Evolutionary conservation across 2,797 vertebrate species (phyloP).

Genomic region (Cephalopachus bancanus): DNA sequence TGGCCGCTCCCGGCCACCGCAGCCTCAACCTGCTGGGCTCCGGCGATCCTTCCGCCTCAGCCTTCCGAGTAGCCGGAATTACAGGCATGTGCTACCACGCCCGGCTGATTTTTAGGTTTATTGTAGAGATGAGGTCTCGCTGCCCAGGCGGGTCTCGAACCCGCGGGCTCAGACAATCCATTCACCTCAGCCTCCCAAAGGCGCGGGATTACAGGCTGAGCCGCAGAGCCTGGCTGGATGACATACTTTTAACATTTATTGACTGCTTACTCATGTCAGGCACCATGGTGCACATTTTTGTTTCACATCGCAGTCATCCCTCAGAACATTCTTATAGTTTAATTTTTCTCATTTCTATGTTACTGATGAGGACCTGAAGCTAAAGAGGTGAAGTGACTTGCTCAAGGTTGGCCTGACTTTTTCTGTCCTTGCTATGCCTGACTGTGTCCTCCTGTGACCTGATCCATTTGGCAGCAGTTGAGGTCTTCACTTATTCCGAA

Average conservation of each 20-base stretch:
- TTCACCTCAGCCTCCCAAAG: no score
- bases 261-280: neutral
- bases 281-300: neutral
- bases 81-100: no score
- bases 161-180: no score
- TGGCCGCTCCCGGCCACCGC: no score
- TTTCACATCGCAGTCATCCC: neutral
- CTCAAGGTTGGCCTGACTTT: neutral
- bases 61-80: no score
- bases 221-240: neutral
- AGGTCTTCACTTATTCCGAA: slow-evolving; percentile 58
- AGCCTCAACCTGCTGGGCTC: no score
- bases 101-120: no score
- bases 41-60: no score
- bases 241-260: neutral
- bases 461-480: slow-evolving; percentile 8
- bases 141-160: no score
- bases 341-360: neutral
- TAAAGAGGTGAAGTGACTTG: neutral
- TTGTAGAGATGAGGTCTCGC: no score
- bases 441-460: neutral
- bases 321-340: neutral
- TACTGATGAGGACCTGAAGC: neutral
- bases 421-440: neutral
- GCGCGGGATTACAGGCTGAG: no score